Evolutionary conservation across 2,888 invertebrate species (phyloP), one percentile per base, ranked within the genome.

Genomic region (Dorcus hopei): DNA sequence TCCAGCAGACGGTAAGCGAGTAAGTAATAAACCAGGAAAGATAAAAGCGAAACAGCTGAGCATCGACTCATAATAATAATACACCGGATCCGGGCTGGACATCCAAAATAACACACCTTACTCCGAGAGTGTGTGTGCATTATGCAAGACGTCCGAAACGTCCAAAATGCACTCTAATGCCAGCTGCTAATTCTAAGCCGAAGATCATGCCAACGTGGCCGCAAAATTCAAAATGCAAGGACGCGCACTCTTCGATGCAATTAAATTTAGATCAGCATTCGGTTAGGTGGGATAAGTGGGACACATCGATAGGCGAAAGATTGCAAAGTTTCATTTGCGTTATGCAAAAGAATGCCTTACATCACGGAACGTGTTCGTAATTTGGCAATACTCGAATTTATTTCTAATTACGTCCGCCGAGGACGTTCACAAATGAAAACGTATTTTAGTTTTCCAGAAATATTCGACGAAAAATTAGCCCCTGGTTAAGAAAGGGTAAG

Each of bases 211-310:
- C 51, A 61, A 61, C 48, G 49, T 39, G 42, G 57, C 57, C 16
- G 26, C 39, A 39, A 51, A n/a, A 59, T 50, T 54, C 52, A 49
- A 59, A 60, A 60, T 60, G 60, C 60, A 62, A 62, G 60, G 60
- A 55, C 62, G 58, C 59, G 60, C 58, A 61, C 26, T 61, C 56
- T 50, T 39, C 49, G 45, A 63, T 50, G 58, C 40, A 58, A 57
- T 66, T 67, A 67, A 68, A 68, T 68, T 70, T 72, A 70, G 71
- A 68, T 68, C 66, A 62, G 65, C 66, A 69, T 70, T 70, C 68
- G 62, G 67, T 66, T 65, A 67, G 66, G 59, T 61, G 63, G 66
- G 3, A 58, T 57, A 62, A 63, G 60, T 45, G 19, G 45, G 45
- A 9, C 45, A 23, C 45, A 45, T 45, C 45, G 48, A 58, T 51